Evolutionary conservation across 2,113 vertebrate species (phyloP).

Genomic region (Tor tambroides): DNA sequence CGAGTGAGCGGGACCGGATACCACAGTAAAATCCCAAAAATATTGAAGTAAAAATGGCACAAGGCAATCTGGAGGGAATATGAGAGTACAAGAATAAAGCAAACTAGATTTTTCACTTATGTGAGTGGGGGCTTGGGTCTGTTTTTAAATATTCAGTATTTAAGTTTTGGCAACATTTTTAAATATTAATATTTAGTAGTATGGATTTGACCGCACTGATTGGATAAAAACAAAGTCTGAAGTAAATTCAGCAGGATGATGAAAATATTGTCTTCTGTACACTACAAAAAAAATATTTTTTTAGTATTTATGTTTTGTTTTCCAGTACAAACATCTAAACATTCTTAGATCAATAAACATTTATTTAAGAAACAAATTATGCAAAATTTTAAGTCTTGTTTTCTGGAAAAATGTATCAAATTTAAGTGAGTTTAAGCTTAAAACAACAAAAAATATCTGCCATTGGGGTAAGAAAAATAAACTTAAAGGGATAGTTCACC

Average conservation of each 20-base stretch:
- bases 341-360: neutral
- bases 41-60: conserved; percentile 91
- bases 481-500: too few species aligned
- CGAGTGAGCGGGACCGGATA: conserved; percentile 83
- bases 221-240: too few species aligned
- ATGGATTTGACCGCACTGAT: too few species aligned
- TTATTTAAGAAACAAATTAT: neutral
- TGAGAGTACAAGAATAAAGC: neutral
- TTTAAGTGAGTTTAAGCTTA: too few species aligned
- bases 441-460: neutral
- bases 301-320: too few species aligned
- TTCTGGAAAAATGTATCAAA: too few species aligned
- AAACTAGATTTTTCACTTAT: neutral
- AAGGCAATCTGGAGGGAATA: conserved; percentile 78
- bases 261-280: too few species aligned
- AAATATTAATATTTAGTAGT: neutral
- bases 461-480: neutral
- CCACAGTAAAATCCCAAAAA: conserved; percentile 87
- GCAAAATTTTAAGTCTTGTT: neutral
- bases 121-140: neutral
- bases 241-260: too few species aligned
- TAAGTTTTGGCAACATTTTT: too few species aligned
- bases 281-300: too few species aligned
- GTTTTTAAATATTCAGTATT: neutral
- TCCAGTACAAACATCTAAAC: too few species aligned